phyloP scores from a whole-genome alignment of 35 echinoderm and acorn worm species.

The Ophioderma brevispina region DNA sequence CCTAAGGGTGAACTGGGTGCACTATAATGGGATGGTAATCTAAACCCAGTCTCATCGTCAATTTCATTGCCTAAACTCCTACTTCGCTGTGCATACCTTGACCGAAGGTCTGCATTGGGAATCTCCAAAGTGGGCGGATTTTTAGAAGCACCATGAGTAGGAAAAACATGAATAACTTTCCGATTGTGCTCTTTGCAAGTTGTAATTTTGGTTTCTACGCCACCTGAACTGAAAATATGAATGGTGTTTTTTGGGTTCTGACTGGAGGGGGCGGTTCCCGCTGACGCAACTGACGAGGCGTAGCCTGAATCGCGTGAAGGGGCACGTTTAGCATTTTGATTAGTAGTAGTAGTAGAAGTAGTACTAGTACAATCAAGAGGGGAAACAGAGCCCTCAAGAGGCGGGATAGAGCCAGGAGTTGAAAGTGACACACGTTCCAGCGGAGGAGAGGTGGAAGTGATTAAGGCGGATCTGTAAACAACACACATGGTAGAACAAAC shows the following conservation, averaged over 20 bases:
- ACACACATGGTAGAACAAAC: slow-evolving; percentile 10
- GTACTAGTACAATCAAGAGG: neutral
- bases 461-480: neutral
- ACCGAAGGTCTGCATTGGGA: neutral
- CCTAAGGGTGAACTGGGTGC: neutral
- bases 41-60: neutral
- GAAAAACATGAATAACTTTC: slow-evolving; percentile 37
- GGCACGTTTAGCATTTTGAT: neutral
- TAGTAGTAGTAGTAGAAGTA: neutral
- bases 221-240: slow-evolving; percentile 10
- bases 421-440: slow-evolving; percentile 22
- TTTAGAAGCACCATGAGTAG: neutral
- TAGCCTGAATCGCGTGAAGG: slow-evolving; percentile 60
- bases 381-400: neutral
- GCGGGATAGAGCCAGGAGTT: neutral
- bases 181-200: slow-evolving; percentile 36
- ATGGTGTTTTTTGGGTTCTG: slow-evolving; percentile 10
- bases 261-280: neutral
- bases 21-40: neutral
- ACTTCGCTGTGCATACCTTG: neutral
- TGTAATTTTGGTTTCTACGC: slow-evolving; percentile 45
- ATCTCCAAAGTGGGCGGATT: neutral
- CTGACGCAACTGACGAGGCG: slow-evolving; percentile 39
- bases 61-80: neutral
- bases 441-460: neutral